Base-by-base conservation (phyloP, 2,113 vertebrate genomes). In the Engystomops pustulosus region DNA sequence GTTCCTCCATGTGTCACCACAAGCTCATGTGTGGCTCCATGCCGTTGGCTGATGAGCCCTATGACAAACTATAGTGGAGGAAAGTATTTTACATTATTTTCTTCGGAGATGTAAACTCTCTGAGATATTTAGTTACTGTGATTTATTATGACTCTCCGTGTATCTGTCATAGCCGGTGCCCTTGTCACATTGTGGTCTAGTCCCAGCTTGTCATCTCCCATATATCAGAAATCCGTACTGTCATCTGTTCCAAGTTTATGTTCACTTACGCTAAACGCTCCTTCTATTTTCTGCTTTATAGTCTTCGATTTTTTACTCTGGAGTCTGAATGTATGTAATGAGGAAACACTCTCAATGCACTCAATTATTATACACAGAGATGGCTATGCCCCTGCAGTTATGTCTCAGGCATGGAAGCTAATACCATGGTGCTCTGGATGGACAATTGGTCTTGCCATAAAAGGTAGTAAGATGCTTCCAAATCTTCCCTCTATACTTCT, bases 101-200 rank as follows among this genome's bases (percentile, higher is more conserved):
- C 34, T 41, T 12, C 53, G 4, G 34, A 60, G 34, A 17, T 60
- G 32, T 25, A 60, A 25, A 60, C n/a, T 41, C 36, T 34, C 11
- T 27, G 34, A 78, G 55, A 78, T 55, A 53, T 78, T 74, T 60
- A 78, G 75, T 78, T 58, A 60, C 30, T 58, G n/a, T 58, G 75
- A 78, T 78, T 78, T 38, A 78, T 53, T 60, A 41, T 78, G 53
- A 38, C 75, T 34, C 1, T 78, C 36, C 32, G 17, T 55, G 51
- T 78, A 60, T 60, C 32, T 36, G 36, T 58, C 75, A 41, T n/a
- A 41, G 30, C 20, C 6, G 41, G 53, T 38, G 75, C 20, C 53
- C 53, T 36, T 58, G 51, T 60, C 51, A 38, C 30, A 23, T 25
- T n/a, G 9, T n/a, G 32, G 32, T 78, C 51, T 41, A 9, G 6